A percentile compares a stretch with the other conserved stretches of the same genome.
Conservation (phyloP, 2,888 invertebrate genomes). For the Rosalia funebris region DNA sequence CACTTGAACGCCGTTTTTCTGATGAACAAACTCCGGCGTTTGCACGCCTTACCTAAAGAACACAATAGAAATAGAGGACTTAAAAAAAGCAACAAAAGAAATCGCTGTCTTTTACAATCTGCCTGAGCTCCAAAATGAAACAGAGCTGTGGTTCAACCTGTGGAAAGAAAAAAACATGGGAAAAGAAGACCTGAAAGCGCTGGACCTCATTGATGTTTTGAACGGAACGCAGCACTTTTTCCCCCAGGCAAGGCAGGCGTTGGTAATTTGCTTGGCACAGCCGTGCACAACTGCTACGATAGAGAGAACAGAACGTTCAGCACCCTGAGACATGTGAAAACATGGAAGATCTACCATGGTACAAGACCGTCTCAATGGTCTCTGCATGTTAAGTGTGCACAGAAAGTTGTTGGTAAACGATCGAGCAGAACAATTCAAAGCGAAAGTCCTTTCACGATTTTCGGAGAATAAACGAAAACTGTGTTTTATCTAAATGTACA, state of each 20-base stretch:
- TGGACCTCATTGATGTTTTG: neutral
- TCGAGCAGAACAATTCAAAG: no score
- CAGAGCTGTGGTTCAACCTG: conserved; percentile 7
- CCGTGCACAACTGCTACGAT: conserved; percentile 1
- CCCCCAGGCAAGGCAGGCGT: neutral
- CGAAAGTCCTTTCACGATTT: neutral
- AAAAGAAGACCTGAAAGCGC: neutral
- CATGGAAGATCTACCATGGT: neutral
- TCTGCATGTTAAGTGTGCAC: neutral
- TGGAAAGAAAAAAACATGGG: neutral
- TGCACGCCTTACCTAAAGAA: neutral
- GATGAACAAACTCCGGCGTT: neutral
- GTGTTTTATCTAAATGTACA: no score
- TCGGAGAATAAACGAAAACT: neutral
- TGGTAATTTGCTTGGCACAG: neutral
- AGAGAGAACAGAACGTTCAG: conserved; percentile 1
- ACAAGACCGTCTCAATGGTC: neutral
- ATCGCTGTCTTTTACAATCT: conserved; percentile 6
- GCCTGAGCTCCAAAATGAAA: neutral
- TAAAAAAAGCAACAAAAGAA: conserved; percentile 4
- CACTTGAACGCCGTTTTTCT: neutral
- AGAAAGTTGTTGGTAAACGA: neutral
- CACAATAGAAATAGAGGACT: neutral
- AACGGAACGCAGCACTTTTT: neutral
- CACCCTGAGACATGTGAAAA: neutral